These are phyloP conservation scores for Bugula neritina DNA, from an alignment of 2,888 invertebrate genomes.

Conservation along the genomic window DNA sequence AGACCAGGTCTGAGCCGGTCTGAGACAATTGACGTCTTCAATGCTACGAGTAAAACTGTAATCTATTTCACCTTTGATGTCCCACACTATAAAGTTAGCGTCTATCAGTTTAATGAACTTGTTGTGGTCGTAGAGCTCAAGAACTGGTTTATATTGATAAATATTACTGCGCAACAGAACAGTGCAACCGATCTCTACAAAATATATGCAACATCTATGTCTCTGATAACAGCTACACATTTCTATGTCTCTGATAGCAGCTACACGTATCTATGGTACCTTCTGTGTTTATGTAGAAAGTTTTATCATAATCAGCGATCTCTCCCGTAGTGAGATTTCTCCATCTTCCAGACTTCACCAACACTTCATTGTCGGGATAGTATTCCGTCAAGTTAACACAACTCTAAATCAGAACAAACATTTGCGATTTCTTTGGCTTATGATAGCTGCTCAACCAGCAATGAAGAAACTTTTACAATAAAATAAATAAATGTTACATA, in stretches of 20 bases:
- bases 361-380: neutral
- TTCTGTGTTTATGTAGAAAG: neutral
- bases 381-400: neutral
- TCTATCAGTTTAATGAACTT: slow-evolving; percentile 10
- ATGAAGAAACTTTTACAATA: too few species aligned
- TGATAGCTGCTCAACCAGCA: too few species aligned
- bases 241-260: too few species aligned
- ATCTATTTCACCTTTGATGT: neutral
- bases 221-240: too few species aligned
- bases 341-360: neutral
- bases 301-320: neutral
- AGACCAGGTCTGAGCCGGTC: neutral
- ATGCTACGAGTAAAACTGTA: neutral
- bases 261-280: too few species aligned
- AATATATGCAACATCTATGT: too few species aligned
- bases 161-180: neutral
- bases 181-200: slow-evolving; percentile 7
- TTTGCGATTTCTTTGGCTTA: too few species aligned
- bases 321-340: neutral
- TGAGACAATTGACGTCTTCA: neutral
- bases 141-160: neutral
- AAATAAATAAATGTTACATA: too few species aligned
- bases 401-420: too few species aligned
- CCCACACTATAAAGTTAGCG: slow-evolving; percentile 12
- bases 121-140: slow-evolving; percentile 14